Conservation (phyloP, 2,888 invertebrate species). For the Eristalinus sepulchralis region DNA sequence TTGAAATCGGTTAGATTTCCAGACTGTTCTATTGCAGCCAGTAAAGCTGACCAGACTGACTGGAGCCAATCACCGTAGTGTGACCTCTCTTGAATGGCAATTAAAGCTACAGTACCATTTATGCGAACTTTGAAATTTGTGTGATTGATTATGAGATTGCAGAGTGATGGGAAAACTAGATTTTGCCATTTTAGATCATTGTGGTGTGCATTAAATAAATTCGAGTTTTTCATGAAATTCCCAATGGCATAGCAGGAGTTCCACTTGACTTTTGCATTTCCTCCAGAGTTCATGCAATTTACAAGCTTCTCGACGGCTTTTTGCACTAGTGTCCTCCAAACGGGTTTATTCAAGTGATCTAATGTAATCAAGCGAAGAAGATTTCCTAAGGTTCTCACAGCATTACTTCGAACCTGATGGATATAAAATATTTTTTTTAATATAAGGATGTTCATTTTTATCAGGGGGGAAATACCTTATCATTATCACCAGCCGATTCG, state of each 20-base stretch:
- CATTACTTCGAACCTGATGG: slow-evolving; percentile 82
- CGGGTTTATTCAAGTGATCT: slow-evolving; percentile 81
- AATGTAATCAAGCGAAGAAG: slow-evolving; percentile 85
- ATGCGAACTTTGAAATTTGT: slow-evolving; percentile 95
- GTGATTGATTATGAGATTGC: slow-evolving; percentile 86
- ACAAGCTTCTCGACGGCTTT: slow-evolving; percentile 86
- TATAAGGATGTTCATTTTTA: not conserved
- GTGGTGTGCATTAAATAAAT: slow-evolving; percentile 74
- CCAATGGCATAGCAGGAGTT: slow-evolving; percentile 95
- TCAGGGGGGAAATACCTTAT: slow-evolving; percentile 84
- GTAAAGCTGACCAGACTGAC: slow-evolving; percentile 86
- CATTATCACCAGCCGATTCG: slow-evolving; percentile 86
- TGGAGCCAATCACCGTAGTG: slow-evolving; percentile 85
- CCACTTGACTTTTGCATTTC: slow-evolving; percentile 94
- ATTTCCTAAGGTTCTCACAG: slow-evolving; percentile 91
- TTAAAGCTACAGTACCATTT: slow-evolving; percentile 90
- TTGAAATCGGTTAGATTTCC: slow-evolving; percentile 90
- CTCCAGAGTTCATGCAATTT: slow-evolving; percentile 86
- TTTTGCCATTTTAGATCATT: slow-evolving; percentile 81
- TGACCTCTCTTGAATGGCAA: slow-evolving; percentile 83
- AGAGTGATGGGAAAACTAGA: slow-evolving; percentile 85
- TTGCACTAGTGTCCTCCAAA: slow-evolving; percentile 83
- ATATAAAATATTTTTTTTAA: not conserved
- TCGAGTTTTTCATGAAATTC: slow-evolving; percentile 86
- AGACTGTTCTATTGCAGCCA: slow-evolving; percentile 89